Evolutionary conservation across 2,888 invertebrate genomes (phyloP).

Genomic region (Leptopilina drosophilae): DNA sequence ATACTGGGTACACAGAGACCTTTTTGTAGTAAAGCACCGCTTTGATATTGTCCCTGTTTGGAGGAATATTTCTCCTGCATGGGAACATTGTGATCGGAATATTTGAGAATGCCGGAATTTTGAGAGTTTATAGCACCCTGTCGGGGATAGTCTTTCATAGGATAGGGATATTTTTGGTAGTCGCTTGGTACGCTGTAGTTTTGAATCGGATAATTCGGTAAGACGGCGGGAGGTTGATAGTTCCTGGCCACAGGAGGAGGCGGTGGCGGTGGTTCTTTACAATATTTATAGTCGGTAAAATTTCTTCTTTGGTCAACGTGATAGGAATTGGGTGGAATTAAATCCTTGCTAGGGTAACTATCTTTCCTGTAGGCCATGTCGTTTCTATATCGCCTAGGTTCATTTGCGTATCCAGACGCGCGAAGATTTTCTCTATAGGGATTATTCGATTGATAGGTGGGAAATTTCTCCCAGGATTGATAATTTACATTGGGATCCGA

Average conservation of each 20-base stretch:
- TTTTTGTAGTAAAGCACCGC: slow-evolving; percentile 59
- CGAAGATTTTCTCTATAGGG: slow-evolving; percentile 69
- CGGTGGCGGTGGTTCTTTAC: slow-evolving; percentile 59
- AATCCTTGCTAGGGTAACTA: slow-evolving; percentile 61
- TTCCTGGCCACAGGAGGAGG: slow-evolving; percentile 53
- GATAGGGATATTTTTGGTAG: slow-evolving; percentile 70
- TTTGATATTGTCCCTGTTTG: slow-evolving; percentile 64
- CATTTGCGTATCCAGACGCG: slow-evolving; percentile 61
- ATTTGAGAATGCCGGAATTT: slow-evolving; percentile 62
- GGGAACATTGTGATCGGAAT: slow-evolving; percentile 62
- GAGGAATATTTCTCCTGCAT: slow-evolving; percentile 62
- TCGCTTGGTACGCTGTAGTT: slow-evolving; percentile 68
- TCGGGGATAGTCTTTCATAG: slow-evolving; percentile 65
- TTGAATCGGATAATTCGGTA: slow-evolving; percentile 69
- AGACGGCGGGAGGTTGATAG: slow-evolving; percentile 63
- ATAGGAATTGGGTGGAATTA: slow-evolving; percentile 49
- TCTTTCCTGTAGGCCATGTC: slow-evolving; percentile 68
- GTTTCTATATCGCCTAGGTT: slow-evolving; percentile 63
- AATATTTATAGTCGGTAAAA: slow-evolving; percentile 66
- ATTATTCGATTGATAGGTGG: slow-evolving; percentile 63
- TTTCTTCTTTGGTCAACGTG: slow-evolving; percentile 60
- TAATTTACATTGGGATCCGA: slow-evolving; percentile 65
- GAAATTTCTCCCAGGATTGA: slow-evolving; percentile 70
- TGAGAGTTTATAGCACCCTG: slow-evolving; percentile 49
- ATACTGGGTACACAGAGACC: slow-evolving; percentile 58